Percentiles rank a stretch among this genome's conserved stretches.
phyloP scores from a whole-genome alignment of 1,140 invertebrate species.

The Tetragnatha versicolor region DNA sequence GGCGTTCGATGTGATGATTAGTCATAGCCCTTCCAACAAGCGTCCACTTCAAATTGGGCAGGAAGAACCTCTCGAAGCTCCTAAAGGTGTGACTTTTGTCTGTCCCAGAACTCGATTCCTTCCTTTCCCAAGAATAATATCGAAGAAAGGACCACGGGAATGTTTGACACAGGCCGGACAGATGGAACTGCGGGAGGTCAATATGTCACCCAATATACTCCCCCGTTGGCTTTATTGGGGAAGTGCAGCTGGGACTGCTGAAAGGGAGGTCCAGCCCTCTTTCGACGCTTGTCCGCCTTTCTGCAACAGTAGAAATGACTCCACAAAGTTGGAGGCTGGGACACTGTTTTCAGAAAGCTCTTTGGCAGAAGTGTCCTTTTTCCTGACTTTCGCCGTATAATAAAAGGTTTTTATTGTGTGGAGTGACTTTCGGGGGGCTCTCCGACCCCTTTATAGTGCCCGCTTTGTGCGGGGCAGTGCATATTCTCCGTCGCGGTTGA shows the following conservation, averaged over 20 bases:
- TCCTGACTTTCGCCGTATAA: neutral
- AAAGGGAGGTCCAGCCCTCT: neutral
- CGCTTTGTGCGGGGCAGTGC: neutral
- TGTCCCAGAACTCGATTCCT: constrained; percentile 11
- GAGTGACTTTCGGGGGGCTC: constrained; percentile 19
- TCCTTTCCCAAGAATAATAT: neutral
- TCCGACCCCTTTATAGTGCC: constrained; percentile 32
- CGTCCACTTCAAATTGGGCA: neutral
- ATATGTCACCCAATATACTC: constrained; percentile 40
- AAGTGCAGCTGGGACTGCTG: too few relatives aligned
- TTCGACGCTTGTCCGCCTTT: neutral
- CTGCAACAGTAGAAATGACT: constrained; percentile 44
- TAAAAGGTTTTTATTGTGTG: neutral
- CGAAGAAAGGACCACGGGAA: neutral
- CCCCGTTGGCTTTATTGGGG: neutral
- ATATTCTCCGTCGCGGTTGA: constrained; percentile 43
- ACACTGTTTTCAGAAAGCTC: neutral
- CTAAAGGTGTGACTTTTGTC: neutral
- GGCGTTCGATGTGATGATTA: neutral
- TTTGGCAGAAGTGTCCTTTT: constrained; percentile 7
- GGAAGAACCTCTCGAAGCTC: neutral
- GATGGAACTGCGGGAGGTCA: constrained; percentile 43
- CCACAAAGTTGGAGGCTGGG: constrained; percentile 11
- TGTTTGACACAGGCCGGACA: constrained; percentile 46
- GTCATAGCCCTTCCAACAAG: neutral